These are phyloP conservation scores for Triplophysa dalaica DNA, from an alignment of 2,113 vertebrate species.

Conservation along the genomic window DNA sequence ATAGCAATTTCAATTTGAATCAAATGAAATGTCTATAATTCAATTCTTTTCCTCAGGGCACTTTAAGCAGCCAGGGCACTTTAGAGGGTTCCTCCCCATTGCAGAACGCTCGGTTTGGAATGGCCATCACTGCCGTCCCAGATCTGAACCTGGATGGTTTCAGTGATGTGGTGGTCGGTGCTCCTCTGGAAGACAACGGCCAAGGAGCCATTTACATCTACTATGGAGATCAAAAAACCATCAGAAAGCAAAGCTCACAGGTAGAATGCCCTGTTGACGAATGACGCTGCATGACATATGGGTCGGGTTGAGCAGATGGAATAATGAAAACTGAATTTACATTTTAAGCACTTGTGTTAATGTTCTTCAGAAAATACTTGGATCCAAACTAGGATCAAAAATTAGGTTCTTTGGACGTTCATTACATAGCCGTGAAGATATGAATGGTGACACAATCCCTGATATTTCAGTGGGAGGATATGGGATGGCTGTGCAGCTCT, in stretches of 20 bases:
- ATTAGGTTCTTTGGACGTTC: slow-evolving; percentile 84
- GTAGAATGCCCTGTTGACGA: slow-evolving; percentile 60
- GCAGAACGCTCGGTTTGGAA: slow-evolving; percentile 83
- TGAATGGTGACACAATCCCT: slow-evolving; percentile 79
- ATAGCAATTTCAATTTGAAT: neutral
- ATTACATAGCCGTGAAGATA: slow-evolving; percentile 78
- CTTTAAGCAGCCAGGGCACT: slow-evolving; percentile 70
- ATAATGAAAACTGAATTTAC: neutral
- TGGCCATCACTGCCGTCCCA: slow-evolving; percentile 72
- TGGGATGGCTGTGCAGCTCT: slow-evolving; percentile 82
- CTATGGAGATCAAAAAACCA: slow-evolving; percentile 75
- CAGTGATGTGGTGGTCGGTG: slow-evolving; percentile 82
- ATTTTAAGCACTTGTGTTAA: neutral
- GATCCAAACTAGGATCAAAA: slow-evolving; percentile 68
- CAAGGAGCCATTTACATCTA: slow-evolving; percentile 84
- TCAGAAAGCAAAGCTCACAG: slow-evolving; percentile 80
- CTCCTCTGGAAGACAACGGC: slow-evolving; percentile 81
- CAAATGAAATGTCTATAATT: neutral
- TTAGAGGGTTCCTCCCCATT: slow-evolving; percentile 73
- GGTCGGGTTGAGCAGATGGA: no score
- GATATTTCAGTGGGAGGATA: slow-evolving; percentile 81
- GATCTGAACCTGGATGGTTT: slow-evolving; percentile 85
- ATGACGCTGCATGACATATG: neutral
- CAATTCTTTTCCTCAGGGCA: slow-evolving; percentile 65
- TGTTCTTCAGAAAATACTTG: slow-evolving; percentile 79